These are phyloP conservation scores for Dastarcus helophoroides DNA, from an alignment of 2,888 invertebrate genomes.

Conservation along the genomic window DNA sequence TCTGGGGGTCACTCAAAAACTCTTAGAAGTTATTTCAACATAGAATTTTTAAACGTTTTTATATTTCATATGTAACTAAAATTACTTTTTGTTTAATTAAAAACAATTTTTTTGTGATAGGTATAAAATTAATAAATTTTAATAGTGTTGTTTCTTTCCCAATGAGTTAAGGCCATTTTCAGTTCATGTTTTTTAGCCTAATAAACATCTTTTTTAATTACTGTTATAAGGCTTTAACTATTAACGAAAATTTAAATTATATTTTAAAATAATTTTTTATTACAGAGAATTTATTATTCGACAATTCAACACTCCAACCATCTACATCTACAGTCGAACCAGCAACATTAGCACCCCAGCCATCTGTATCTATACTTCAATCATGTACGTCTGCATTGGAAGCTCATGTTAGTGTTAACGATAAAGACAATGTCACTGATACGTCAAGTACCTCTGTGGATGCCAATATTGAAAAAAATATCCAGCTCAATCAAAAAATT, in stretches of 20 bases:
- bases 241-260: slow-evolving; percentile 4
- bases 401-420: slow-evolving; percentile 4
- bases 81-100: slow-evolving; percentile 1
- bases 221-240: slow-evolving; percentile 1
- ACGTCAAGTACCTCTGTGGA: slow-evolving; percentile 1
- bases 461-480: slow-evolving; percentile 2
- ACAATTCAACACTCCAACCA: slow-evolving; percentile 2
- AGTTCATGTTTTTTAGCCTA: slow-evolving; percentile 4
- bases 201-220: neutral
- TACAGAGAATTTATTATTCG: slow-evolving; percentile 5
- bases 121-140: slow-evolving; percentile 5
- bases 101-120: slow-evolving; percentile 1
- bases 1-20: slow-evolving; percentile 2
- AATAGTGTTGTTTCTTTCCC: slow-evolving; percentile 3
- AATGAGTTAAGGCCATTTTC: slow-evolving; percentile 3
- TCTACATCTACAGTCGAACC: slow-evolving; percentile 2
- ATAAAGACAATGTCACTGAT: slow-evolving; percentile 1
- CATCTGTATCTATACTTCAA: slow-evolving; percentile 2
- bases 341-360: slow-evolving; percentile 5
- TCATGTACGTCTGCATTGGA: neutral
- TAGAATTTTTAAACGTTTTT: slow-evolving; percentile 3
- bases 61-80: slow-evolving; percentile 5
- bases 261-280: slow-evolving; percentile 3
- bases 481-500: slow-evolving; percentile 4
- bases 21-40: slow-evolving; percentile 3